phyloP scores from a whole-genome alignment of 92 coral and sea anemone genomes.

The Galaxea fascicularis region DNA sequence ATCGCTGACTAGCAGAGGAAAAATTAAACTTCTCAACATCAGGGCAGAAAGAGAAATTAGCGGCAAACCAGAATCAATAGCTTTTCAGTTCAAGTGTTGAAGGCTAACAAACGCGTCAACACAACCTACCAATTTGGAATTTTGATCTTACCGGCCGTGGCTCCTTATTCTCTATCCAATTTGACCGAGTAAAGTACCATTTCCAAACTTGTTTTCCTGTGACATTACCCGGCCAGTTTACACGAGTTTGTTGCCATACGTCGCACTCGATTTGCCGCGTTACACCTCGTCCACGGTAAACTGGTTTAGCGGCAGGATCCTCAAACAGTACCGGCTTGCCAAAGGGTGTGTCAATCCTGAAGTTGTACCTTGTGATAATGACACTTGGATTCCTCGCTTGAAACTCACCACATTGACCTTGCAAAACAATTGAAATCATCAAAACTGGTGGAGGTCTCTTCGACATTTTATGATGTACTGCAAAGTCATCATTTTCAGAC shows the following conservation, averaged over 20 bases:
- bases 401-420: neutral
- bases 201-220: slow-evolving; percentile 24
- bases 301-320: slow-evolving; percentile 23
- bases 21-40: too few relatives aligned
- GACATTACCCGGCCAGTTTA: slow-evolving; percentile 27
- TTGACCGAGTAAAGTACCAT: slow-evolving; percentile 40
- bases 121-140: too few relatives aligned
- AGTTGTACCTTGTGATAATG: neutral
- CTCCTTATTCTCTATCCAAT: slow-evolving; percentile 19
- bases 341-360: slow-evolving; percentile 24
- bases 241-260: slow-evolving; percentile 43
- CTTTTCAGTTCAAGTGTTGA: too few relatives aligned
- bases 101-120: too few relatives aligned
- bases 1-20: too few relatives aligned
- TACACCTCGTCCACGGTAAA: slow-evolving; percentile 27
- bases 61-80: too few relatives aligned
- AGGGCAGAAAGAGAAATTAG: too few relatives aligned
- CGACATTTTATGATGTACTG: too few relatives aligned
- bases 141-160: slow-evolving; percentile 26
- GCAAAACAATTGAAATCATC: neutral
- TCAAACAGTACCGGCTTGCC: slow-evolving; percentile 34
- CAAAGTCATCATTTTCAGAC: too few relatives aligned
- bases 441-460: too few relatives aligned
- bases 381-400: neutral
- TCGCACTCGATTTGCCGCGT: slow-evolving; percentile 46